A percentile compares a stretch with the other conserved stretches of the same genome.
These are phyloP conservation scores for Cladopsammia gracilis DNA, from an alignment of 64 coral and sea anemone genomes.

Conservation along the genomic window DNA sequence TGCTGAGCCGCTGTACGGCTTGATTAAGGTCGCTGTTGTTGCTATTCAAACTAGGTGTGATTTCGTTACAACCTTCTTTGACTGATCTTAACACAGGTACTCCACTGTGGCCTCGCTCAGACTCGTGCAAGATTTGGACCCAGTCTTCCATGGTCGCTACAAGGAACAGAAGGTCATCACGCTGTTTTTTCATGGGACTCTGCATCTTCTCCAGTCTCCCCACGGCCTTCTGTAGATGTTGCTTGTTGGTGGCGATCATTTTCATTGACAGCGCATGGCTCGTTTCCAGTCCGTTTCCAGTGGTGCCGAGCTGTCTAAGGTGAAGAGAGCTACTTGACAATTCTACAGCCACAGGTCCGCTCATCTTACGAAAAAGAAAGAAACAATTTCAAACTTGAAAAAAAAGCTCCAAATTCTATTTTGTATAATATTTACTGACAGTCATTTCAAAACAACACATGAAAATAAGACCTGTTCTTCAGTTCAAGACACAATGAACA, in stretches of 20 bases:
- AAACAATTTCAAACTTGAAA: background rate
- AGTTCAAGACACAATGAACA: too few relatives aligned
- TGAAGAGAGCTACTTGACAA: conserved; percentile 64
- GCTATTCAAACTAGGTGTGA: conserved; percentile 83
- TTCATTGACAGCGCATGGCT: conserved; percentile 87
- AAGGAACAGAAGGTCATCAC: conserved; percentile 80
- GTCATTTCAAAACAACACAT: too few relatives aligned
- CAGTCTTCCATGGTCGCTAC: conserved; percentile 76
- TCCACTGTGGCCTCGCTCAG: conserved; percentile 84
- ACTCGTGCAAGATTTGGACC: conserved; percentile 78
- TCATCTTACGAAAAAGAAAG: background rate
- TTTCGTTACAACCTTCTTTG: conserved; percentile 81
- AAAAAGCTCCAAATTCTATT: too few relatives aligned
- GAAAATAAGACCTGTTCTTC: too few relatives aligned
- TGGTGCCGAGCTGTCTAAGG: conserved; percentile 42
- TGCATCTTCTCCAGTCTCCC: conserved; percentile 76
- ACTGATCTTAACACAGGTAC: conserved; percentile 90
- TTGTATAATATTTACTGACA: too few relatives aligned
- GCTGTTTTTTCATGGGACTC: conserved; percentile 70
- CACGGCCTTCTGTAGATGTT: conserved; percentile 78
- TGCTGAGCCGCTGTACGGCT: conserved; percentile 71
- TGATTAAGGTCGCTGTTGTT: conserved; percentile 79
- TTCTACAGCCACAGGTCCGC: conserved; percentile 47
- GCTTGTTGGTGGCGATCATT: conserved; percentile 75
- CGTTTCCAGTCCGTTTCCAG: conserved; percentile 82